Percentiles rank a stretch among this genome's conserved stretches.
phyloP scores from a whole-genome alignment of 2,888 invertebrate species.

The Fragum whitleyi region DNA sequence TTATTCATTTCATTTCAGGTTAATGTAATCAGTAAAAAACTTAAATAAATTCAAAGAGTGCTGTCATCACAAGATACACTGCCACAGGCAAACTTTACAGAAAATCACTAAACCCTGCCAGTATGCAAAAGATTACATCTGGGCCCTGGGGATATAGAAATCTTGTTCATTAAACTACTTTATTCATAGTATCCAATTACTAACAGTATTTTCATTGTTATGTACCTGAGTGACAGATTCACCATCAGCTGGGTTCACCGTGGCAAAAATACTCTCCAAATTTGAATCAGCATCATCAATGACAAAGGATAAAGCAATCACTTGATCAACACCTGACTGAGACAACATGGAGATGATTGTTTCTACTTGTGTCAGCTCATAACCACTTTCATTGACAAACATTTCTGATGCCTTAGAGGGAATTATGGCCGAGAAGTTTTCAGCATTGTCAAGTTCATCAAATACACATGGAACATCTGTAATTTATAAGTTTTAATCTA shows the following conservation, averaged over 20 bases:
- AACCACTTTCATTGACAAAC: slow-evolving; percentile 1
- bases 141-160: no score
- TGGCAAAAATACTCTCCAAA: neutral
- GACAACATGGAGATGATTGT: neutral
- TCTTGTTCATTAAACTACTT: no score
- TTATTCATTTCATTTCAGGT: no score
- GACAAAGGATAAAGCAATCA: neutral
- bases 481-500: no score
- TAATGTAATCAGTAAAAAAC: no score
- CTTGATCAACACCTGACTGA: slow-evolving; percentile 8
- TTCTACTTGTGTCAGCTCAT: neutral
- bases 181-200: no score
- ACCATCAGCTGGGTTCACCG: neutral
- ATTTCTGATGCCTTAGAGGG: neutral
- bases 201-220: neutral
- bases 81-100: no score
- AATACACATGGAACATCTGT: slow-evolving; percentile 25
- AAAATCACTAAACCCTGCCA: no score
- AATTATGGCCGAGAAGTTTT: slow-evolving; percentile 12
- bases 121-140: no score
- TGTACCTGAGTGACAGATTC: slow-evolving; percentile 17
- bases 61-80: no score
- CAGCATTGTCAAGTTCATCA: neutral
- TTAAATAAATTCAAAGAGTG: no score
- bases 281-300: slow-evolving; percentile 5